A percentile compares a stretch with the other conserved stretches of the same genome.
phyloP scores from a whole-genome alignment of 2,797 vertebrate genomes.

The Spea hammondii region DNA sequence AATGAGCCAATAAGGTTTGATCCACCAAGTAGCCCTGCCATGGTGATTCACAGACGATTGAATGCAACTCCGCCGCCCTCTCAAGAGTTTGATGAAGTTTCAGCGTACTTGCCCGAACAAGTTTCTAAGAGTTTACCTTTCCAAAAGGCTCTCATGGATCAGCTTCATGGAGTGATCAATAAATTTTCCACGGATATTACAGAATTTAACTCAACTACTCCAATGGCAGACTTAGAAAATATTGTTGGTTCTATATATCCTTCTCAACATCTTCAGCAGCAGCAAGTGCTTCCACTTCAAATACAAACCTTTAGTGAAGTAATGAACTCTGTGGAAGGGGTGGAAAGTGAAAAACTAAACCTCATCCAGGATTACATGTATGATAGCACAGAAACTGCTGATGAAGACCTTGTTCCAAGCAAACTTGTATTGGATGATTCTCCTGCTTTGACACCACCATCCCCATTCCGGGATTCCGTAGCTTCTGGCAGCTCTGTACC shows the following conservation, averaged over 20 bases:
- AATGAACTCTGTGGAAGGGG: conserved; percentile 64
- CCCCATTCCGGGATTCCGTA: conserved; percentile 94
- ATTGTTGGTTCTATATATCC: conserved; percentile 64
- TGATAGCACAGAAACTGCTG: conserved; percentile 76
- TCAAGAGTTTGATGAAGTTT: conserved; percentile 67
- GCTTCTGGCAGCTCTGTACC: conserved; percentile 81
- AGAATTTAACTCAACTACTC: conserved; percentile 68
- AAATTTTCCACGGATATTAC: conserved; percentile 75
- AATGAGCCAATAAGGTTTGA: conserved; percentile 70
- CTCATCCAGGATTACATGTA: conserved; percentile 87
- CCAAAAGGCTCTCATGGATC: conserved; percentile 71
- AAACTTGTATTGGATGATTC: conserved; percentile 83
- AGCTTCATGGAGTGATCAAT: conserved; percentile 78
- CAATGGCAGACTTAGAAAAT: conserved; percentile 62
- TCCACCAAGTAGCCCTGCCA: conserved; percentile 74
- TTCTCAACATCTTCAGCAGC: conserved; percentile 60
- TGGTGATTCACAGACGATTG: conserved; percentile 70
- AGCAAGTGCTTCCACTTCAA: conserved; percentile 70
- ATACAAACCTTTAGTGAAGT: conserved; percentile 72
- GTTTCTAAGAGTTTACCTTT: conserved; percentile 67
- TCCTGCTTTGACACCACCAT: conserved; percentile 86
- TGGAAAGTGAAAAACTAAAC: conserved; percentile 79
- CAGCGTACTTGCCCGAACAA: conserved; percentile 72
- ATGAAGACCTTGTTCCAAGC: conserved; percentile 73
- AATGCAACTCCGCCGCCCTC: conserved; percentile 56